Conservation (phyloP, 2,888 invertebrate species). For the Eudasyphora cyanicolor region DNA sequence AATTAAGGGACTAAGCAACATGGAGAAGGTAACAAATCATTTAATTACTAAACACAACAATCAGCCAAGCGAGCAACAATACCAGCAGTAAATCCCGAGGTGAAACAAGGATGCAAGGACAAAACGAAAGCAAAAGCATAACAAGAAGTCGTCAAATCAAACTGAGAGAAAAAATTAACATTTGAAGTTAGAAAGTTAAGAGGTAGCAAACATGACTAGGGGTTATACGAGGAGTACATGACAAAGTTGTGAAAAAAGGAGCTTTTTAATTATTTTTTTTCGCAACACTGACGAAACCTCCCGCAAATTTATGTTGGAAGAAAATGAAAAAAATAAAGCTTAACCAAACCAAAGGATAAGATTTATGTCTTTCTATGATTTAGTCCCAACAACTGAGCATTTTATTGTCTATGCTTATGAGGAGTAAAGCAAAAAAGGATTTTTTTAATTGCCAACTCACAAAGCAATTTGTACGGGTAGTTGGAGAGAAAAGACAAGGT, state of each 20-base stretch:
- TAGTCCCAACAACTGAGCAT: neutral
- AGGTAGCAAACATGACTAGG: neutral
- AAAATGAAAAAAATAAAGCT: neutral
- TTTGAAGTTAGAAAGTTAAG: neutral
- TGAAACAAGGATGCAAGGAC: constrained; percentile 1
- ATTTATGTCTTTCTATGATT: constrained; percentile 24
- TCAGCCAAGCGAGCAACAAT: neutral
- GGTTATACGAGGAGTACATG: neutral
- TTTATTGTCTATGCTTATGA: neutral
- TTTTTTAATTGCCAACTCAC: constrained; percentile 33
- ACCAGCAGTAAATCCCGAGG: neutral
- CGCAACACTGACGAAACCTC: neutral
- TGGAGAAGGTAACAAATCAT: constrained; percentile 53
- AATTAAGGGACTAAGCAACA: neutral
- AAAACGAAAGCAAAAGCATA: neutral
- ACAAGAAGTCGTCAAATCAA: neutral
- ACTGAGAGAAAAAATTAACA: neutral
- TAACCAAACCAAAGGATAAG: neutral
- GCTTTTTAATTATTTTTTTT: neutral
- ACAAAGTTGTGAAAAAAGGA: neutral
- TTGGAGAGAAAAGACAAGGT: constrained; percentile 23
- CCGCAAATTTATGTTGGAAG: neutral
- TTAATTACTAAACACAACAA: constrained; percentile 54
- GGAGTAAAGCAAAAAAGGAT: neutral
- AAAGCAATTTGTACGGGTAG: constrained; percentile 27